Base-by-base conservation (phyloP, 2,888 invertebrate species). In the Amblyjoppa proteus region DNA sequence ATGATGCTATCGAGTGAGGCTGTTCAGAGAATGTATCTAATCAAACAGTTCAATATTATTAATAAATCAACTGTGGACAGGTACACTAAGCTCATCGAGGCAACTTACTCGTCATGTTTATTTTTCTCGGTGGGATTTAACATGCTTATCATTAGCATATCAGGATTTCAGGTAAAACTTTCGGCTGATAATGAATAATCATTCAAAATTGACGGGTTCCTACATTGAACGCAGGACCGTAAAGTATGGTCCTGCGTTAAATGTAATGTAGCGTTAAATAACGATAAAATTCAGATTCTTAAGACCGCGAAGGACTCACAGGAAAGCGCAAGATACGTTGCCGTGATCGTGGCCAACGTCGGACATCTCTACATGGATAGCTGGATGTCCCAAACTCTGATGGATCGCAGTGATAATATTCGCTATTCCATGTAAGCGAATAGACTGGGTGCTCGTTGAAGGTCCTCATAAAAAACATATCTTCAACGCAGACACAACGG, bases 1-100 rank as follows among this genome's bases (percentile, higher is more conserved):
- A 77, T 16, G 75, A 75, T 45, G 82, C 71, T 20, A 83, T 79
- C 9, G 73, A 66, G 75, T 78, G 66, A 69, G 64, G 45, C 5
- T 64, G 28, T 56, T 69, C n/a, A 13, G n/a, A 53, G 34, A 53
- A 5, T 73, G 20, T 51, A 28, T 58, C 13, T 25, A 58, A 28
- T 11, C 45, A 70, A 69, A 28, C 11, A 28, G 58, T 28, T 58
- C 11, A 58, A 58, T 58, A 28, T 58, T 5, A 58, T 28, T 4
- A 25, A 58, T 58, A 9, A 58, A 28, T 58, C 13, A 25, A 58
- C 28, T 28, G 4, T 11, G 25, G 28, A 4, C 58, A 58, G 58
- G 25, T 58, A 58, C 58, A 28, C 58, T 25, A 28, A 58, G 13
- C 58, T 58, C 13, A 11, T 58, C 11, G 58, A 28, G 28, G 58